Evolutionary conservation across 2,888 invertebrate genomes (phyloP).

Genomic region (Clanis bilineata): DNA sequence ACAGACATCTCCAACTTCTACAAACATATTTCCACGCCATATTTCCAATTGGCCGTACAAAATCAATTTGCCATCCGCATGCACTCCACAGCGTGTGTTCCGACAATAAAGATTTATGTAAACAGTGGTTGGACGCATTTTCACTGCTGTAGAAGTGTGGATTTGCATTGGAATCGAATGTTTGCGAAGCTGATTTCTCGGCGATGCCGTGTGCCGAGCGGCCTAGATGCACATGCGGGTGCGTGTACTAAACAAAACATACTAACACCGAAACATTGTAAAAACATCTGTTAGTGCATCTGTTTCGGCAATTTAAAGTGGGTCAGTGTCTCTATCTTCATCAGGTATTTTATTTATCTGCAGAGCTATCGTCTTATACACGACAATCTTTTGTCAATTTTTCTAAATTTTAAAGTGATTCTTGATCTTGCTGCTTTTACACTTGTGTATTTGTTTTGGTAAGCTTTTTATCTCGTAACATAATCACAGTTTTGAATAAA

Average conservation of each 20-base stretch:
- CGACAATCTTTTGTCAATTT: too few species aligned
- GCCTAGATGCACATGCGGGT: conserved; percentile 54
- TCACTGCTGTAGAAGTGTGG: conserved; percentile 48
- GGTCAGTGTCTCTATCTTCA: background rate
- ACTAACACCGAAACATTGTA: background rate
- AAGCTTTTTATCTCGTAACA: too few species aligned
- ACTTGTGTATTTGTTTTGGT: too few species aligned
- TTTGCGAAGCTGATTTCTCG: conserved; percentile 66
- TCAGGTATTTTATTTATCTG: background rate
- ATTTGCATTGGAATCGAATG: conserved; percentile 65
- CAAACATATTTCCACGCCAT: background rate
- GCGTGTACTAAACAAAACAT: conserved; percentile 3
- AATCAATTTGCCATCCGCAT: conserved; percentile 10
- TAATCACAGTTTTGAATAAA: too few species aligned
- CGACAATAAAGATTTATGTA: conserved; percentile 43
- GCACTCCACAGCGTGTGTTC: conserved; percentile 17
- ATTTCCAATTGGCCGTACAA: background rate
- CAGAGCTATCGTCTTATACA: too few species aligned
- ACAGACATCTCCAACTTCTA: background rate
- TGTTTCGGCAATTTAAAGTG: background rate
- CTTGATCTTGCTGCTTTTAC: too few species aligned
- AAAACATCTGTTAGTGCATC: background rate
- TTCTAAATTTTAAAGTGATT: too few species aligned
- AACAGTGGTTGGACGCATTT: conserved; percentile 37
- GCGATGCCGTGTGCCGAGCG: conserved; percentile 42